These are phyloP conservation scores for Oikopleura vanhoeffeni DNA, from an alignment of 23 tunicate genomes.

Conservation along the genomic window DNA sequence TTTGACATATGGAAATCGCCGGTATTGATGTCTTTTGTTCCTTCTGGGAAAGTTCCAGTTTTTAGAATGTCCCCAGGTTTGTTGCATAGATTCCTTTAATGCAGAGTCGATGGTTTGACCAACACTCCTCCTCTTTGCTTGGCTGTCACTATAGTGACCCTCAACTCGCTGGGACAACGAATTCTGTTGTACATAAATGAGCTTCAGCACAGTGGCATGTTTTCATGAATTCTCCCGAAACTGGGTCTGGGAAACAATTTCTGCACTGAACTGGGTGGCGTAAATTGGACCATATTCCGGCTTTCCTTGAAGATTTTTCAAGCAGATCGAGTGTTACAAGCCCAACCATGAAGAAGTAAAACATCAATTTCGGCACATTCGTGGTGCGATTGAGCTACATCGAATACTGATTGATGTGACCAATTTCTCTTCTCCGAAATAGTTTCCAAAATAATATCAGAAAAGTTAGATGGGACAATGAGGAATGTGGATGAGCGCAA, in stretches of 20 bases:
- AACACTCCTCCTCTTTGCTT: neutral
- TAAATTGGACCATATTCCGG: neutral
- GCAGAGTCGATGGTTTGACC: neutral
- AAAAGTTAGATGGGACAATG: neutral
- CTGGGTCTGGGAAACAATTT: too few relatives aligned
- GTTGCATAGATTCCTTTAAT: neutral
- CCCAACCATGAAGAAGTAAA: neutral
- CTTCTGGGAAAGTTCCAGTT: neutral
- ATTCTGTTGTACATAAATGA: too few relatives aligned
- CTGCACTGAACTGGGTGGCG: neutral
- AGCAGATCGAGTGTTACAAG: neutral
- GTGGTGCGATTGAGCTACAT: neutral
- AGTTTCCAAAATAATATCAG: neutral
- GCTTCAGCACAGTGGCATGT: neutral
- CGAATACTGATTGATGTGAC: neutral
- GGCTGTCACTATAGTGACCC: neutral
- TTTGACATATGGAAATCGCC: neutral
- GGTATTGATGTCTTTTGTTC: neutral
- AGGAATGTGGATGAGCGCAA: neutral
- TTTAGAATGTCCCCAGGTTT: neutral
- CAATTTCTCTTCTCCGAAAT: neutral
- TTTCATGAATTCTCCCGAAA: too few relatives aligned
- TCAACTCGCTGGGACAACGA: neutral
- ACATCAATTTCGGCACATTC: too few relatives aligned
- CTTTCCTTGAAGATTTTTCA: neutral